Evolutionary conservation across 2,888 invertebrate species (phyloP), one percentile per base, ranked within the genome.

Genomic region (Folsomia candida): DNA sequence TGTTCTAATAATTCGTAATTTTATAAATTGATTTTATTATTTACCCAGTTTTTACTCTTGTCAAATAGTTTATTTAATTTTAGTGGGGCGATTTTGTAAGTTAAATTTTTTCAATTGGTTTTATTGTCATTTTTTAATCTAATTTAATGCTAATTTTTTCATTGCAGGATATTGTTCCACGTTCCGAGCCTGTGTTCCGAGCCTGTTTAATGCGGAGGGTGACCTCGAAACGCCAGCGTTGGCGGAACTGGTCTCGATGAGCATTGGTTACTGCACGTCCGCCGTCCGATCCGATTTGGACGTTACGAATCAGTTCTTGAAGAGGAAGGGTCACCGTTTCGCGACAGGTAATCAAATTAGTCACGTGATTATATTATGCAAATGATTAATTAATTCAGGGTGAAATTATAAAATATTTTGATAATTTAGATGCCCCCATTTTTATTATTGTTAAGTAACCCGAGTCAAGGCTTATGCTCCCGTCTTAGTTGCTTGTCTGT

Each of bases 201-300:
- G 68, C 4, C 71, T 75, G 51, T 75, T 75, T 51, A 73, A 69
- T 1, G 27, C 51, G 26, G 65, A 69, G 20, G 75, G 75, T 18
- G 69, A 75, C n/a, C 71, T 75, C 18, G 65, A 69, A 51, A 73
- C 75, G 14, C 75, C 75, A 1, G 75, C 75, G 22, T 66, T 75
- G 37, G 75, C 72, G 0, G 73, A 75, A 51, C 54, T 75, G 27
- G 71, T 75, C 25, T 71, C 73, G 11, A 67, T 71, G n/a, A 73
- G 69, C 28, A 73, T 75, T 27, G 75, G 75, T 22, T 75, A 67
- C 24, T 75, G 75, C 1, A 70, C 68, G 62, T 25, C 25, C 22
- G 62, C 27, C 22, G 18, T 27, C 3, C 25, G 24, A 3, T 9
- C 25, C 3, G 6, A 6, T 57, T 59, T 27, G 3, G 26, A 59